These are phyloP conservation scores for Lophius piscatorius DNA, from an alignment of 2,113 vertebrate species.

Conservation along the genomic window DNA sequence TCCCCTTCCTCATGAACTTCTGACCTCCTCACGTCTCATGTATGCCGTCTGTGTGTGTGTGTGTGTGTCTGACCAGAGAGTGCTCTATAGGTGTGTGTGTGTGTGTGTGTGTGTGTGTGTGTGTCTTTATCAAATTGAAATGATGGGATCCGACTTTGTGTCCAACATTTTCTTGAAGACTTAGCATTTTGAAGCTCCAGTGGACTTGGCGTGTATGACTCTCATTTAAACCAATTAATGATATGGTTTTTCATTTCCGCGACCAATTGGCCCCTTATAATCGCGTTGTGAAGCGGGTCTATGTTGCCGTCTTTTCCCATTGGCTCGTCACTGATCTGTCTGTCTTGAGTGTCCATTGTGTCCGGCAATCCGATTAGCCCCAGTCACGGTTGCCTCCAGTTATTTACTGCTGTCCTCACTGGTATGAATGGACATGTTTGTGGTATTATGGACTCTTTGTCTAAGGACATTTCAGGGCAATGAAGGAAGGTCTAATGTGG, in stretches of 20 bases:
- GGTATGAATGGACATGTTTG: slow-evolving; percentile 72
- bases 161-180: slow-evolving; percentile 11
- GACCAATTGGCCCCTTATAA: slow-evolving; percentile 37
- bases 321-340: slow-evolving; percentile 48
- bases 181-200: slow-evolving; percentile 43
- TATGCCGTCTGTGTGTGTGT: slow-evolving; percentile 16
- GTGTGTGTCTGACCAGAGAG: neutral
- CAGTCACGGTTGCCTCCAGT: slow-evolving; percentile 70
- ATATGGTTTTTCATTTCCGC: slow-evolving; percentile 70
- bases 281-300: slow-evolving; percentile 52
- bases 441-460: slow-evolving; percentile 46
- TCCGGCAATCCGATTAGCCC: slow-evolving; percentile 73
- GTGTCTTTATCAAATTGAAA: slow-evolving; percentile 33
- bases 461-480: slow-evolving; percentile 49
- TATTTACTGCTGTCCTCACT: slow-evolving; percentile 61
- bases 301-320: slow-evolving; percentile 47
- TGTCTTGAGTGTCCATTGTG: slow-evolving; percentile 72
- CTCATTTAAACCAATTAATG: slow-evolving; percentile 64
- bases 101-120: slow-evolving; percentile 10
- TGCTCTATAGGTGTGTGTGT: slow-evolving; percentile 4
- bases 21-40: slow-evolving; percentile 53
- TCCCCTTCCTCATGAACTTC: slow-evolving; percentile 54
- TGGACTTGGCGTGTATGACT: slow-evolving; percentile 48
- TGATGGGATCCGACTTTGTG: slow-evolving; percentile 16
- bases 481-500: slow-evolving; percentile 31